phyloP scores from a whole-genome alignment of 2,888 invertebrate genomes.

The Tenthredo distinguenda region DNA sequence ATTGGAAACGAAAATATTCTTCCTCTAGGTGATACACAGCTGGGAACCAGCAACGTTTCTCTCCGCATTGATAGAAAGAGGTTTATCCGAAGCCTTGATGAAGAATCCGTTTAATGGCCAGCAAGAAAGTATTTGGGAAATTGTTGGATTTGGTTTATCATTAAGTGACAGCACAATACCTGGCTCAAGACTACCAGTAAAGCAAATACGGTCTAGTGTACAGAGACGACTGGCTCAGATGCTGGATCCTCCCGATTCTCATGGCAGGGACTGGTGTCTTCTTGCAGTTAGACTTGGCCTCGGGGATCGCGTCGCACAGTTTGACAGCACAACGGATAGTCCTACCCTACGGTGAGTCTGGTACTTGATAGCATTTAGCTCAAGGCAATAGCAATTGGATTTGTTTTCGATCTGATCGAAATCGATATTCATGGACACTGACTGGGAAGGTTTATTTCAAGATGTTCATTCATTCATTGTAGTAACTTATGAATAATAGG shows the following conservation, averaged over 20 bases:
- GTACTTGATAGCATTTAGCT: background rate
- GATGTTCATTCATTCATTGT: background rate
- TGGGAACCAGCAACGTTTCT: conserved; percentile 73
- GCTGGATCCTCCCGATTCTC: conserved; percentile 86
- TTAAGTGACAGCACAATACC: conserved; percentile 73
- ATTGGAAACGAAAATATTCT: background rate
- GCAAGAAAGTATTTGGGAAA: conserved; percentile 75
- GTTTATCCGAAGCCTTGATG: conserved; percentile 71
- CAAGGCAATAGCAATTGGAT: background rate
- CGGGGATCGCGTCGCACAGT: conserved; percentile 79
- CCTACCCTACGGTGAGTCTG: conserved; percentile 72
- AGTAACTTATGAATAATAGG: background rate
- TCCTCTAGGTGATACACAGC: conserved; percentile 70
- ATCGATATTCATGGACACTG: background rate
- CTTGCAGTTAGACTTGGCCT: conserved; percentile 86
- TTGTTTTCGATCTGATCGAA: background rate
- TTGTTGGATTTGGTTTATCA: conserved; percentile 72
- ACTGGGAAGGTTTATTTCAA: background rate
- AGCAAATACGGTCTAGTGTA: conserved; percentile 82
- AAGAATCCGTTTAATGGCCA: conserved; percentile 75
- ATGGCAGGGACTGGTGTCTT: conserved; percentile 89
- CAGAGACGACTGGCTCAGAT: conserved; percentile 83
- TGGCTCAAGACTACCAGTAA: conserved; percentile 77
- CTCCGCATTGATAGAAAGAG: conserved; percentile 71
- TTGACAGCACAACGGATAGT: conserved; percentile 74